Conservation (phyloP, 2,888 invertebrate genomes). For the Zaprionus bogoriensis region DNA sequence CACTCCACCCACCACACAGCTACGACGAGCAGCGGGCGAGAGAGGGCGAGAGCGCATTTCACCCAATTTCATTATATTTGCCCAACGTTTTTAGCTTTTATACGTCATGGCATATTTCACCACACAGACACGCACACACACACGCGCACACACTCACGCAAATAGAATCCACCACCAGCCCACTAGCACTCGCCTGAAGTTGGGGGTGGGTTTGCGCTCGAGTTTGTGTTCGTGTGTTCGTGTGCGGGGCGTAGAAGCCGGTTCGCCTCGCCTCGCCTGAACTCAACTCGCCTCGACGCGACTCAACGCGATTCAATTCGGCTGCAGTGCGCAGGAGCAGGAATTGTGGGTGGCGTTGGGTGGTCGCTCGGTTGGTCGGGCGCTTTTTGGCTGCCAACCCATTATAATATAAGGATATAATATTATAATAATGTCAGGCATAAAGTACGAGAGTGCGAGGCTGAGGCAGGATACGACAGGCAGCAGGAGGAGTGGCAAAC, state of each 20-base stretch:
- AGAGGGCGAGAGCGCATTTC: slow-evolving; percentile 58
- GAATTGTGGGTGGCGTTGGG: slow-evolving; percentile 37
- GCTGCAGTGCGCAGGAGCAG: slow-evolving; percentile 69
- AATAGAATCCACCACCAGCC: slow-evolving; percentile 38
- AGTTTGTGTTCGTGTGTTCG: slow-evolving; percentile 12
- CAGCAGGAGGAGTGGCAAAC: slow-evolving; percentile 31
- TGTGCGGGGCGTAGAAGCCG: slow-evolving; percentile 26
- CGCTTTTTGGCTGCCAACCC: slow-evolving; percentile 65
- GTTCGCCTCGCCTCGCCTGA: slow-evolving; percentile 27
- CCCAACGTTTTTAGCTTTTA: slow-evolving; percentile 79
- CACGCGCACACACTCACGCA: slow-evolving; percentile 19
- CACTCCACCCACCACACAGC: not conserved
- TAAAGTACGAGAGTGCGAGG: slow-evolving; percentile 58
- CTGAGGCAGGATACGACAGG: slow-evolving; percentile 7
- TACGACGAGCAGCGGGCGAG: slow-evolving; percentile 6
- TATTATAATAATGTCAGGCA: slow-evolving; percentile 80
- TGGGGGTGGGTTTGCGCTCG: slow-evolving; percentile 9
- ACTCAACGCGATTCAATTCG: slow-evolving; percentile 38
- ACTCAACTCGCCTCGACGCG: slow-evolving; percentile 59
- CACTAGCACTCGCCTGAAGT: not conserved
- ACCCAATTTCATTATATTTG: slow-evolving; percentile 80
- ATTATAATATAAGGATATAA: slow-evolving; percentile 80
- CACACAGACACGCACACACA: slow-evolving; percentile 52
- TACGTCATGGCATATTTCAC: slow-evolving; percentile 79
- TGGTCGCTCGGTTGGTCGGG: slow-evolving; percentile 11